A percentile compares a stretch with the other conserved stretches of the same genome.
phyloP scores from a whole-genome alignment of 1,140 invertebrate genomes.

The Bombus turneri region DNA sequence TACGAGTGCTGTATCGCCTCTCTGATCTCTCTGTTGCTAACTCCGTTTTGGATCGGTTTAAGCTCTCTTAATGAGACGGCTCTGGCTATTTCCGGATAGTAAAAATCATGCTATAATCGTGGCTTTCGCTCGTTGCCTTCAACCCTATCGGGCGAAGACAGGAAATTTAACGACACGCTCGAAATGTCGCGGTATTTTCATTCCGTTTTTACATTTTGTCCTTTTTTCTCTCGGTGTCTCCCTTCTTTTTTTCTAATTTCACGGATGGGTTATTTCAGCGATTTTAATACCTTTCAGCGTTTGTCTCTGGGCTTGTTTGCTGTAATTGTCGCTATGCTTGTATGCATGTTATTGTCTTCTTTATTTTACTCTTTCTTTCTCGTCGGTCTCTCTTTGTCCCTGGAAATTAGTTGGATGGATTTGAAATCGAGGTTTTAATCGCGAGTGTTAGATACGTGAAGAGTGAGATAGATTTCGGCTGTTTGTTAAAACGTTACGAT shows the following conservation, averaged over 20 bases:
- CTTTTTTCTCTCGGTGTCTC: neutral
- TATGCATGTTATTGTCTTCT: neutral
- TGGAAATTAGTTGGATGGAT: neutral
- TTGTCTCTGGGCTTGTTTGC: neutral
- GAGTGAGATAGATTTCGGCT: neutral
- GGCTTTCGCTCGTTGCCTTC: neutral
- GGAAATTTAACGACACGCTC: conserved; percentile 16
- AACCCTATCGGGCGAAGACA: neutral
- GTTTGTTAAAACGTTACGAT: neutral
- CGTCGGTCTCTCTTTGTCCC: neutral
- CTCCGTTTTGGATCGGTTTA: neutral
- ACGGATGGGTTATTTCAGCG: neutral
- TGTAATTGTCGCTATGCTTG: neutral
- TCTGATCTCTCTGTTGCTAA: neutral
- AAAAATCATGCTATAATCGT: neutral
- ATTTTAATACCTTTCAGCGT: conserved; percentile 1
- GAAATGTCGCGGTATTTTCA: neutral
- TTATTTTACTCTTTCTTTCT: neutral
- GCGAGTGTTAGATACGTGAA: neutral
- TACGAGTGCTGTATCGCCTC: neutral
- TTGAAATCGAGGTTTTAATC: neutral
- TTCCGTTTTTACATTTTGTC: neutral
- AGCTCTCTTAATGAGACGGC: conserved; percentile 10
- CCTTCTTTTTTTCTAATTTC: neutral
- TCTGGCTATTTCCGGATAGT: neutral